A percentile compares a stretch with the other conserved stretches of the same genome.
Conservation (phyloP, 2,113 vertebrate species). For the Corvus cornix region DNA sequence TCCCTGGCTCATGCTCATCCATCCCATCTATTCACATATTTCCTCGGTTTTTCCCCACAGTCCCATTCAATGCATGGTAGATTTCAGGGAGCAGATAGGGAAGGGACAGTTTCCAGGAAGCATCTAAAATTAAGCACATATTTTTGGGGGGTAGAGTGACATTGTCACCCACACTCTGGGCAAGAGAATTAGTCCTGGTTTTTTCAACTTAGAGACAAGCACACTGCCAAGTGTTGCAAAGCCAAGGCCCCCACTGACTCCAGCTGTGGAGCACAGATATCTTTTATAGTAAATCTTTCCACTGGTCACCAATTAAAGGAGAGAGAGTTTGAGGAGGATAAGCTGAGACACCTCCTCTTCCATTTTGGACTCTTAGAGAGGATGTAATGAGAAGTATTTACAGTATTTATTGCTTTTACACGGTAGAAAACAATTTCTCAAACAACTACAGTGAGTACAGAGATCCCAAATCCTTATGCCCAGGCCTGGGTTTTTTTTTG, state of each 20-base stretch:
- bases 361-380: neutral
- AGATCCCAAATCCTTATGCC: neutral
- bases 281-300: neutral
- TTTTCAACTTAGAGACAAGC: neutral
- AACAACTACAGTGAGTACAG: neutral
- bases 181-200: neutral
- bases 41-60: neutral
- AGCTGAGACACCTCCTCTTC: neutral
- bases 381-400: neutral
- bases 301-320: neutral
- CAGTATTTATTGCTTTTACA: neutral
- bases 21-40: neutral
- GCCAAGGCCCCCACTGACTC: neutral
- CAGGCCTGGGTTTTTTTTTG: too few species aligned
- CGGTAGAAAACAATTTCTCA: neutral
- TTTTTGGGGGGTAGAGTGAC: neutral
- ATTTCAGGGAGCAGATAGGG: neutral
- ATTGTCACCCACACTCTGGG: neutral
- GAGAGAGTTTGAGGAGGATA: neutral
- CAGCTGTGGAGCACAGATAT: neutral
- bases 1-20: neutral
- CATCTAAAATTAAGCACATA: neutral
- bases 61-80: accelerated
- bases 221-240: neutral
- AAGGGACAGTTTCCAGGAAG: neutral